Conservation (phyloP, 23 tunicate genomes). For the Halocynthia roretzi region DNA sequence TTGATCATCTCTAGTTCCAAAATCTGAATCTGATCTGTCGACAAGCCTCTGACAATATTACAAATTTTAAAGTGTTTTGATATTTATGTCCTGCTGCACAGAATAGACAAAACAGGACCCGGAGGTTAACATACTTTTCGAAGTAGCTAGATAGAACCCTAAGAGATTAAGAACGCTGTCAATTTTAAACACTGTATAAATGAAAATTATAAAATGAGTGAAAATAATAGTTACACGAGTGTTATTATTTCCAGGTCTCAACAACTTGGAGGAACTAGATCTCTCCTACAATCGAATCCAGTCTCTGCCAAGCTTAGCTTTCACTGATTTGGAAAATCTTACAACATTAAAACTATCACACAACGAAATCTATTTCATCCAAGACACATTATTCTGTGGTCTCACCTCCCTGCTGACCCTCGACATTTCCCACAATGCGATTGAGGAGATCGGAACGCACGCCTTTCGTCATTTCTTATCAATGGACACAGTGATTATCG, state of each 20-base stretch:
- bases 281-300: conserved; percentile 46
- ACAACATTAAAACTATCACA: conserved; percentile 21
- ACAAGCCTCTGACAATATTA: no score
- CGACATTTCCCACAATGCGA: conserved; percentile 44
- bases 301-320: conserved; percentile 25
- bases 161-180: no score
- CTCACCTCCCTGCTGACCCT: conserved; percentile 20
- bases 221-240: no score
- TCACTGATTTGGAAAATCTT: conserved; percentile 14
- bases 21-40: no score
- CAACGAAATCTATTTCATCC: conserved; percentile 41
- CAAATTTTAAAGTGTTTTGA: no score
- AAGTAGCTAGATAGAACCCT: no score
- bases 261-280: conserved; percentile 37
- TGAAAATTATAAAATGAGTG: no score
- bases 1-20: no score
- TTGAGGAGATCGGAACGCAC: conserved; percentile 31
- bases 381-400: conserved; percentile 27
- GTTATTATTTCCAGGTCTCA: conserved; percentile 22
- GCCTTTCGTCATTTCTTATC: conserved; percentile 28
- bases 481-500: conserved; percentile 27
- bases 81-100: no score
- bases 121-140: no score
- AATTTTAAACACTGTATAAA: no score
- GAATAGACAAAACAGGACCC: no score